These are phyloP conservation scores for Drosophila greeni DNA, from an alignment of 2,888 invertebrate species.

Conservation along the genomic window DNA sequence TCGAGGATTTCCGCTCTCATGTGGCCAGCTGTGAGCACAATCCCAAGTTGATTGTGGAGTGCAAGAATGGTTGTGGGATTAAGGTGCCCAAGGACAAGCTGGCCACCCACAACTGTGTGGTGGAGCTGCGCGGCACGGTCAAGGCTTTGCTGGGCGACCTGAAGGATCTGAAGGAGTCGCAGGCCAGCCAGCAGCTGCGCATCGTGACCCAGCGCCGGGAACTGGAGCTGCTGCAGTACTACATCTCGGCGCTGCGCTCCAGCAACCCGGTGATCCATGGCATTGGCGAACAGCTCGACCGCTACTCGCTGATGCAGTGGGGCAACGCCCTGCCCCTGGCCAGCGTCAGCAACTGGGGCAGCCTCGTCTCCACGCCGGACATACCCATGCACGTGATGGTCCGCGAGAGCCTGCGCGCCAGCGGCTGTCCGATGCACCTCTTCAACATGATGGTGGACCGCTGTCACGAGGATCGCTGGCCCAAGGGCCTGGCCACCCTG, in stretches of 20 bases:
- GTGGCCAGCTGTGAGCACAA: conserved; percentile 43
- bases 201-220: conserved; percentile 50
- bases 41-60: conserved; percentile 43
- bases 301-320: conserved; percentile 57
- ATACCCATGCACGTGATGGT: conserved; percentile 47
- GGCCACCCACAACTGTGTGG: conserved; percentile 50
- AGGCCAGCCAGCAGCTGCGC: conserved; percentile 39
- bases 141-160: conserved; percentile 19
- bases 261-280: conserved; percentile 53
- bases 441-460: conserved; percentile 47
- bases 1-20: conserved; percentile 44
- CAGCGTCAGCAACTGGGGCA: conserved; percentile 52
- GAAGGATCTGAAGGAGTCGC: conserved; percentile 31
- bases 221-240: conserved; percentile 58
- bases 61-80: conserved; percentile 51
- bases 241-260: conserved; percentile 50
- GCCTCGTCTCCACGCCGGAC: conserved; percentile 59
- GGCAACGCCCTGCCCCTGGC: conserved; percentile 41
- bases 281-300: conserved; percentile 57
- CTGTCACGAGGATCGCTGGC: conserved; percentile 59
- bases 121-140: conserved; percentile 43
- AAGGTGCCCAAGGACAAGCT: conserved; percentile 57
- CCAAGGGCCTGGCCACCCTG: conserved; percentile 45
- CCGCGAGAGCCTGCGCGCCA: conserved; percentile 38
- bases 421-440: conserved; percentile 53